A percentile compares a stretch with the other conserved stretches of the same genome.
Conservation (phyloP, 2,888 invertebrate species). For the Zootermopsis nevadensis region DNA sequence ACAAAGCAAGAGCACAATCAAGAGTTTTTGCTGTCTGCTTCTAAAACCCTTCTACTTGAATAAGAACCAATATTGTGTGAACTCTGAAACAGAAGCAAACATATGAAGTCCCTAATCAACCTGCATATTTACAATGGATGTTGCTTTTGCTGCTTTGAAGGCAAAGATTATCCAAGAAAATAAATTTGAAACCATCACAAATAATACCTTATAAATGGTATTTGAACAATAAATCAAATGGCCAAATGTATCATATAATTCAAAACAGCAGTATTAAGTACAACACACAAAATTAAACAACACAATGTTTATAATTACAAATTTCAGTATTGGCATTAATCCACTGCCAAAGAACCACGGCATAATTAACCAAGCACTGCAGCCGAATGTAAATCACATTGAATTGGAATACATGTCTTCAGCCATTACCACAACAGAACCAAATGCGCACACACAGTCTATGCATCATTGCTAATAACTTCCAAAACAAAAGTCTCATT, state of each 20-base stretch:
- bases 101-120: neutral
- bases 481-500: conserved; percentile 13
- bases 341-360: neutral
- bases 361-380: neutral
- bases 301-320: neutral
- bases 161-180: conserved; percentile 11
- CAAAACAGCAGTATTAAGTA: conserved; percentile 1
- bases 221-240: neutral
- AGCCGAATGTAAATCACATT: neutral
- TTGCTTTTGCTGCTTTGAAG: conserved; percentile 4
- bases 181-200: neutral
- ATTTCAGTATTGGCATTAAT: neutral
- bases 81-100: conserved; percentile 3
- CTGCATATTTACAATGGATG: conserved; percentile 20
- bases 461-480: neutral
- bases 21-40: neutral
- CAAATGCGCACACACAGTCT: neutral
- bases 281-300: neutral
- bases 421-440: neutral
- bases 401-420: neutral
- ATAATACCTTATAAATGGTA: neutral
- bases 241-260: conserved; percentile 7
- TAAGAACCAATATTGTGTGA: conserved; percentile 7
- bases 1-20: too few species aligned
- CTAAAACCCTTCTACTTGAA: neutral